Conservation (phyloP, 2,888 invertebrate species). For the Chrysotoxum bicinctum region DNA sequence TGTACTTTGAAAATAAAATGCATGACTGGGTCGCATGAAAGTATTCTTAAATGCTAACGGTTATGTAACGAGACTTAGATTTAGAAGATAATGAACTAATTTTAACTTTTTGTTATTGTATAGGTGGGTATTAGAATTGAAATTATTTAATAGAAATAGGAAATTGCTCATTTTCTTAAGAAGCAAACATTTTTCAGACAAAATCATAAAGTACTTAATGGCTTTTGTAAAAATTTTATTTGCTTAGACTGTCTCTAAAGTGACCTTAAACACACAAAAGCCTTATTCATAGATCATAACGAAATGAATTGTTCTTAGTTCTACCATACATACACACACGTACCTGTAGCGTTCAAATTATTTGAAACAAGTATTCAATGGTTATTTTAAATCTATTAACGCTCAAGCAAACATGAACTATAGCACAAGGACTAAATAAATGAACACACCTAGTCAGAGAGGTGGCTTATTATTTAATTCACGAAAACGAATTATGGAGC, state of each 20-base stretch:
- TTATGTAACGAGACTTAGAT: neutral
- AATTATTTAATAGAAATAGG: conserved; percentile 2
- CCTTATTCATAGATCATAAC: neutral
- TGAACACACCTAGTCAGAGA: too few relatives aligned
- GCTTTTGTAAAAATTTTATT: neutral
- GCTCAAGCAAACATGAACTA: too few relatives aligned
- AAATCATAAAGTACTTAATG: neutral
- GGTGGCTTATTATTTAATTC: too few relatives aligned
- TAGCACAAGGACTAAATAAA: too few relatives aligned
- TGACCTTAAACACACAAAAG: neutral
- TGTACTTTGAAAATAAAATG: conserved; percentile 20
- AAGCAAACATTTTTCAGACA: neutral
- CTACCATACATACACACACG: too few relatives aligned
- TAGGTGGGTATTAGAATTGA: neutral
- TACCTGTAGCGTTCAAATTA: too few relatives aligned
- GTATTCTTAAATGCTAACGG: neutral
- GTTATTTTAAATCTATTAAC: too few relatives aligned
- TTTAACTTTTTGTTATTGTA: neutral
- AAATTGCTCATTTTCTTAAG: conserved; percentile 5
- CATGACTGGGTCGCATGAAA: conserved; percentile 14
- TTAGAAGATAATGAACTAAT: conserved; percentile 7
- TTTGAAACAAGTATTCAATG: too few relatives aligned
- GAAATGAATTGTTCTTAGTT: neutral
- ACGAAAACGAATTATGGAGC: too few relatives aligned
- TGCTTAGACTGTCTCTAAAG: neutral